Conservation (phyloP, 2,888 invertebrate species). For the Prionchulus punctatus region DNA sequence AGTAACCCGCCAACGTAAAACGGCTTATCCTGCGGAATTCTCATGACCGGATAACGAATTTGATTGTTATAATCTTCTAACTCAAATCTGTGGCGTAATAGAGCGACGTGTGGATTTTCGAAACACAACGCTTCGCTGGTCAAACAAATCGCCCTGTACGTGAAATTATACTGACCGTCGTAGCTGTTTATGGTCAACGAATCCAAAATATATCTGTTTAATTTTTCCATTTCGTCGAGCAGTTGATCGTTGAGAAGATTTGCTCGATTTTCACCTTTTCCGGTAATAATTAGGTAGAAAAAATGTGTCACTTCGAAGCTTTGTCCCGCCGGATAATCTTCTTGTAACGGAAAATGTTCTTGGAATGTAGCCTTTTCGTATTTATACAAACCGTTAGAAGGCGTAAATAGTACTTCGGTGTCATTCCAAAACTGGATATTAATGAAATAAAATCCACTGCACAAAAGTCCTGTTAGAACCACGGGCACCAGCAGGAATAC, state of each 20-base stretch:
- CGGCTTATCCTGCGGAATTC: not conserved
- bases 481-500: not conserved
- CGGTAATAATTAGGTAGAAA: constrained; percentile 29
- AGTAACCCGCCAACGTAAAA: not conserved
- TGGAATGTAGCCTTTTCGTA: constrained; percentile 63
- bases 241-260: not conserved
- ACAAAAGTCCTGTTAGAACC: not conserved
- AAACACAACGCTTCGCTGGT: constrained; percentile 27
- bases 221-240: not conserved
- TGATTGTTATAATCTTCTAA: constrained; percentile 14
- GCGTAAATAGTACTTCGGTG: constrained; percentile 54
- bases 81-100: constrained; percentile 47
- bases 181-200: not conserved
- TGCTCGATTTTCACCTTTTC: not conserved
- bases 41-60: not conserved
- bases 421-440: not conserved
- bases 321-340: not conserved
- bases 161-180: constrained; percentile 28
- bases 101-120: constrained; percentile 26
- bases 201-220: not conserved
- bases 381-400: constrained; percentile 57
- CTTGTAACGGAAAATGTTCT: constrained; percentile 28
- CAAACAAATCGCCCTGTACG: constrained; percentile 64
- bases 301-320: not conserved
- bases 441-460: not conserved